Base-by-base conservation (phyloP, 2,113 vertebrate genomes). In the Todiramphus chloris region DNA sequence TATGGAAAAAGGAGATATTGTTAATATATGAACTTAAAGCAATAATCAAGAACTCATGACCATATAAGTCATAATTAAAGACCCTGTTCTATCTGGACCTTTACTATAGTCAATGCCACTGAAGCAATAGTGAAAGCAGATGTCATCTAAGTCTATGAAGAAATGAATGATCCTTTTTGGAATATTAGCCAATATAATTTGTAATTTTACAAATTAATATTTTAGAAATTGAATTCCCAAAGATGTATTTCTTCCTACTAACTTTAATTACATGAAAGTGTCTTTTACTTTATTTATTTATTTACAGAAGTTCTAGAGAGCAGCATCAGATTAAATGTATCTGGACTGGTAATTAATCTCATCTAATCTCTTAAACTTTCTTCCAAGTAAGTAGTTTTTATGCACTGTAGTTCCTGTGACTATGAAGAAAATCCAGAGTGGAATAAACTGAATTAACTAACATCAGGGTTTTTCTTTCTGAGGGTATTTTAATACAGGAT, bases 1-100 rank as follows among this genome's bases (percentile, higher is more conserved):
- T 99, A 97, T 4, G 69, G 88, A 82, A 93, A 76, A 93, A 97
- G 21, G 5, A 88, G 23, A 87, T 28, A 94, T 17, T 77, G 14
- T 91, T 82, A 63, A 93, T 82, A 74, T 4, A 74, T 9, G 25
- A 92, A 85, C 18, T 72, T 62, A 68, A 1, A 82, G 17, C 16
- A 55, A 59, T n/a, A 81, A 80, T 16, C 9, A 93, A 62, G 24
- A 90, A 58, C 8, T 63, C 0, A 5, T 12, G 24, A 80, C 17
- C 12, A 58, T 3, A 0, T 11, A 74, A 59, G 8, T 56, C 28
- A 41, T 37, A 77, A 11, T 83, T 74, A 70, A 67, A 27, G 30
- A 67, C 9, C 3, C 8, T 62, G 13, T 53, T 79, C 20, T 28
- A 27, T 2, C 3, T 39, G 16, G 37, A 87, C 13, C 5, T 67